Percentiles rank a stretch among this genome's conserved stretches.
Conservation (phyloP, 1,140 invertebrate genomes). For the Myzus persicae region DNA sequence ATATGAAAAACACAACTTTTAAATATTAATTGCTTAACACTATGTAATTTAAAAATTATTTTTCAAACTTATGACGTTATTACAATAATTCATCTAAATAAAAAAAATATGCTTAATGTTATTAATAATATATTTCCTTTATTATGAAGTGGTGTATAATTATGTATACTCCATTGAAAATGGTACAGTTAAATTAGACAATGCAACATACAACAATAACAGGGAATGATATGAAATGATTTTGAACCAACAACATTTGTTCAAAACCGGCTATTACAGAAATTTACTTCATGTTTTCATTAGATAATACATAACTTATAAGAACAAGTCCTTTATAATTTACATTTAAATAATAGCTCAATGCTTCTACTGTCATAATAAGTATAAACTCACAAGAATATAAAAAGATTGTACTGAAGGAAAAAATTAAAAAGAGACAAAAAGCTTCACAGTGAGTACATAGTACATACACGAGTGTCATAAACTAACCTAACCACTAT, state of each 20-base stretch:
- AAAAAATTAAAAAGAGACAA: not conserved
- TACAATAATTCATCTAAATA: not conserved
- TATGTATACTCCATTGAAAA: not conserved
- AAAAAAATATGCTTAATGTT: not conserved
- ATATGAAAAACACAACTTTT: no score
- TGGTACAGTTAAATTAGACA: not conserved
- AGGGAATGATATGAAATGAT: not conserved
- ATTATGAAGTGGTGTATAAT: not conserved
- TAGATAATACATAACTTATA: not conserved
- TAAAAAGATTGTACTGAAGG: not conserved
- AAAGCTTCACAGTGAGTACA: not conserved
- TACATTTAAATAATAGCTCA: not conserved
- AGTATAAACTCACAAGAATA: not conserved
- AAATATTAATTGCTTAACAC: no score
- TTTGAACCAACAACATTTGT: not conserved
- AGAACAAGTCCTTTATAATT: not conserved
- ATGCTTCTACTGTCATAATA: not conserved
- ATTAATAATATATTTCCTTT: not conserved
- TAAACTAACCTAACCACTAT: no score
- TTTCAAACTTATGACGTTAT: not conserved
- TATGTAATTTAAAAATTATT: not conserved
- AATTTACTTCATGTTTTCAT: not conserved
- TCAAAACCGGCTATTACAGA: not conserved
- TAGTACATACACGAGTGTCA: no score
- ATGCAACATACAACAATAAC: not conserved